Conservation (phyloP, 2,797 vertebrate species). For the Malurus splendens region DNA sequence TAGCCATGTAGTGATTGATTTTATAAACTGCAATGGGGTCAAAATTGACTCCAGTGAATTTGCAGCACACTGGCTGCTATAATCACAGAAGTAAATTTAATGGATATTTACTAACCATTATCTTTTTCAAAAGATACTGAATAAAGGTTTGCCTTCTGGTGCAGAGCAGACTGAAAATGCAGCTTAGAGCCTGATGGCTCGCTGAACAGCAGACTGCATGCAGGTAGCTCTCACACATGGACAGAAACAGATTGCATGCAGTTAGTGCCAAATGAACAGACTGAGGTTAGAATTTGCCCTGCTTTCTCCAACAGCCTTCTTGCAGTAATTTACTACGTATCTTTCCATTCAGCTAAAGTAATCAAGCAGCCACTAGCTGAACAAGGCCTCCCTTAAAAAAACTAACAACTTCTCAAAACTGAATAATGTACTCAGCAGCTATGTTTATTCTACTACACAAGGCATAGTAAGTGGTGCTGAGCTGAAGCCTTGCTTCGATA, state of each 20-base stretch:
- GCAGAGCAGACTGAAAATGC: conserved; percentile 31
- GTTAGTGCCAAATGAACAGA: conserved; percentile 34
- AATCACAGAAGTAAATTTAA: conserved; percentile 46
- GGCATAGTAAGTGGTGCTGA: not conserved
- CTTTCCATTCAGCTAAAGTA: conserved; percentile 12
- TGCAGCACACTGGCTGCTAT: conserved; percentile 13
- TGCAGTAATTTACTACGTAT: not conserved
- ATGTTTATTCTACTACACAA: not conserved
- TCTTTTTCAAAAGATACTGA: conserved; percentile 49
- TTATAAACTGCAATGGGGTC: conserved; percentile 32
- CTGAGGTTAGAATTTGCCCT: not conserved
- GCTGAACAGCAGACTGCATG: not conserved
- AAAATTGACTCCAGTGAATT: conserved; percentile 47
- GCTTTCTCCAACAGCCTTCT: not conserved
- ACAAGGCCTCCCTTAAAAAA: not conserved
- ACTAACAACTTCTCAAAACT: conserved; percentile 37
- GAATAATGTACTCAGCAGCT: conserved; percentile 15
- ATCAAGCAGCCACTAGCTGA: conserved; percentile 29
- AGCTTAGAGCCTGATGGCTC: not conserved
- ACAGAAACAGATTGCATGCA: conserved; percentile 37
- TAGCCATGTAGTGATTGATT: conserved; percentile 48
- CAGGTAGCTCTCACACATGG: conserved; percentile 35
- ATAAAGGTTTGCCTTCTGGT: conserved; percentile 43
- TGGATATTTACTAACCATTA: conserved; percentile 36
- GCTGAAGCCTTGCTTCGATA: conserved; percentile 37